Conservation (phyloP, 2,888 invertebrate genomes). For the Anagyrus pseudococci region DNA sequence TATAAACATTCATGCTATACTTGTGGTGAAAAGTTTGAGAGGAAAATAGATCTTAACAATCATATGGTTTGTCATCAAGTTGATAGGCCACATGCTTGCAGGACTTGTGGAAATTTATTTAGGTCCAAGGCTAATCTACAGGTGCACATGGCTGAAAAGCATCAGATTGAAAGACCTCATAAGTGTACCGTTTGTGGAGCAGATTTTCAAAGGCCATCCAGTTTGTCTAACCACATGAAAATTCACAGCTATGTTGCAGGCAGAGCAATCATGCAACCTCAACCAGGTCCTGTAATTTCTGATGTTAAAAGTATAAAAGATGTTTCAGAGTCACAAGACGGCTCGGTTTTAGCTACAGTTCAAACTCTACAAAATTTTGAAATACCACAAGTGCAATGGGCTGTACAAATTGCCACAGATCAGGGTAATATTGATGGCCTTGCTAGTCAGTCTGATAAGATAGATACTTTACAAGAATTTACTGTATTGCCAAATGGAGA, state of each 20-base stretch:
- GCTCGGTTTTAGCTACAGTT: constrained; percentile 43
- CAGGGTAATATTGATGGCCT: constrained; percentile 27
- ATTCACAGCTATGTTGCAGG: constrained; percentile 62
- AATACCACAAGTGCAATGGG: constrained; percentile 53
- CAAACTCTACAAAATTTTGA: constrained; percentile 50
- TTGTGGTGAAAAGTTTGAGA: constrained; percentile 60
- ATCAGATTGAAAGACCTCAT: constrained; percentile 52
- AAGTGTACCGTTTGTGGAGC: constrained; percentile 62
- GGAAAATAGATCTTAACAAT: constrained; percentile 61
- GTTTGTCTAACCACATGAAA: constrained; percentile 65
- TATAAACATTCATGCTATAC: constrained; percentile 52
- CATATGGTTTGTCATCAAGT: constrained; percentile 64
- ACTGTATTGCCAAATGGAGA: constrained; percentile 56
- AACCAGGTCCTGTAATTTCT: constrained; percentile 44
- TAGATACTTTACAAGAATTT: constrained; percentile 54
- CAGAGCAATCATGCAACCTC: constrained; percentile 55
- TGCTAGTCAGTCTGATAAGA: constrained; percentile 43
- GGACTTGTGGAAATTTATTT: constrained; percentile 60
- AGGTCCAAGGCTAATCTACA: constrained; percentile 57
- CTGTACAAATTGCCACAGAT: constrained; percentile 46
- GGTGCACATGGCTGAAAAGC: constrained; percentile 55
- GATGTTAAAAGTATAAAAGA: constrained; percentile 38
- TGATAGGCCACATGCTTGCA: constrained; percentile 61
- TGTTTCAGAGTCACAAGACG: constrained; percentile 42
- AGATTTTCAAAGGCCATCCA: constrained; percentile 63